Evolutionary conservation across 2,797 vertebrate species (phyloP), one percentile per base, ranked within the genome.

Genomic region (Pseudochromis fuscus): DNA sequence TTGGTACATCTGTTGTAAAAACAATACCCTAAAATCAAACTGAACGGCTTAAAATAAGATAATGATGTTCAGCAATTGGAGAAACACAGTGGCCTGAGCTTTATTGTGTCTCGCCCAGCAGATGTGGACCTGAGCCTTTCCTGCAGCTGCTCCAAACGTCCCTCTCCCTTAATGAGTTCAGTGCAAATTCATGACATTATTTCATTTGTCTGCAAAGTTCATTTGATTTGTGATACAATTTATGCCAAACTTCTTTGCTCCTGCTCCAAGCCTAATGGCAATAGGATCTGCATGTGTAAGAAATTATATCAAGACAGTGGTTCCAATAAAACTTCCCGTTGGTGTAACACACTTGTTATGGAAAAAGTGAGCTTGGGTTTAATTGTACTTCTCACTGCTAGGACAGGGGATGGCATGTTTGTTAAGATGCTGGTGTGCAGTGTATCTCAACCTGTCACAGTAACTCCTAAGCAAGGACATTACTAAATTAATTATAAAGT

Each of bases 241-340:
- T 60, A 73, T 62, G 51, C 64, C 57, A 60, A 74, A 71, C 51
- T 51, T 48, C 61, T 78, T 88, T 88, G 82, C 84, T 82, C 66
- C 56, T 3, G 61, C 50, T 85, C 83, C 79, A 40, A 40, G 37
- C 12, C 37, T 18, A 73, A 80, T 27, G 12, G 74, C 7, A 63
- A 84, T 53, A 71, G 48, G 58, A 65, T 57, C 55, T 75, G 52
- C 84, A 88, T 84, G 67, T 88, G 88, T 72, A 82, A 86, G 64
- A 58, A 77, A 83, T 87, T 84, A 84, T 31, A 67, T 33, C 24
- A 76, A 74, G 78, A 82, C 71, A 61, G 27, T 57, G 11, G 23
- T 79, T 89, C 85, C 85, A 83, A 70, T 81, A 81, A 88, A 87
- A 72, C 50, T 25, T 76, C 72, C 42, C 42, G 63, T 55, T n/a